These are phyloP conservation scores for Rhinolophus ferrumequinum DNA, from an alignment of 2,113 vertebrate genomes.

Conservation along the genomic window DNA sequence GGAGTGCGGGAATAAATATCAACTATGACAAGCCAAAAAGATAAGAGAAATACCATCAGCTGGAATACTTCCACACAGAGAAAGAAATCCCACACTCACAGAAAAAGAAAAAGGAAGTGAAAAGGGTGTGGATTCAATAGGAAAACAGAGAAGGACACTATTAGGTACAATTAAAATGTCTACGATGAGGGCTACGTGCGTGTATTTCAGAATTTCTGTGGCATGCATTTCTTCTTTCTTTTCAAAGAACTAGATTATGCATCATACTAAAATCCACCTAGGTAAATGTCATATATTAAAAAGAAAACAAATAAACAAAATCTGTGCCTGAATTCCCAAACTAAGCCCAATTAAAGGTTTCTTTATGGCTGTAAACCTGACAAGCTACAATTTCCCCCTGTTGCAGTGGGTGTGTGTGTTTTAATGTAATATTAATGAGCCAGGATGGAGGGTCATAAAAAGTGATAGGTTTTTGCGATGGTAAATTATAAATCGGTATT, in stretches of 20 bases:
- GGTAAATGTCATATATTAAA: conserved; percentile 65
- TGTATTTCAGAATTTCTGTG: background rate
- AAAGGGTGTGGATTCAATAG: background rate
- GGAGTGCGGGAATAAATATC: conserved; percentile 62
- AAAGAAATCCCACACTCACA: conserved; percentile 5
- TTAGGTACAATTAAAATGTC: background rate
- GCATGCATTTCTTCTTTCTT: conserved; percentile 27
- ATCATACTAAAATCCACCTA: conserved; percentile 70
- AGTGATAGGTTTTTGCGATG: conserved; percentile 97
- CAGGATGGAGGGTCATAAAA: conserved; percentile 99
- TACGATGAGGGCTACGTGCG: background rate
- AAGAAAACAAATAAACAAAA: conserved; percentile 82
- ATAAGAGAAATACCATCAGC: conserved; percentile 64
- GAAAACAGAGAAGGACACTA: background rate
- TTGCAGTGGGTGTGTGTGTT: conserved; percentile 89
- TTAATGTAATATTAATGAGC: conserved; percentile 99
- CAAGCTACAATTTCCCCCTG: conserved; percentile 87
- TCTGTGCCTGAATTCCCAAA: conserved; percentile 85
- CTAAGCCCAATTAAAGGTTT: conserved; percentile 89
- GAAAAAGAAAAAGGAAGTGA: background rate
- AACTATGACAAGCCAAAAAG: conserved; percentile 66
- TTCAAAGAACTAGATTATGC: conserved; percentile 63
- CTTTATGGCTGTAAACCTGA: conserved; percentile 88
- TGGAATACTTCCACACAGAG: background rate
- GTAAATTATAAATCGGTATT: conserved; percentile 99